phyloP scores from a whole-genome alignment of 2,797 vertebrate genomes.

The Rallus crepitans region DNA sequence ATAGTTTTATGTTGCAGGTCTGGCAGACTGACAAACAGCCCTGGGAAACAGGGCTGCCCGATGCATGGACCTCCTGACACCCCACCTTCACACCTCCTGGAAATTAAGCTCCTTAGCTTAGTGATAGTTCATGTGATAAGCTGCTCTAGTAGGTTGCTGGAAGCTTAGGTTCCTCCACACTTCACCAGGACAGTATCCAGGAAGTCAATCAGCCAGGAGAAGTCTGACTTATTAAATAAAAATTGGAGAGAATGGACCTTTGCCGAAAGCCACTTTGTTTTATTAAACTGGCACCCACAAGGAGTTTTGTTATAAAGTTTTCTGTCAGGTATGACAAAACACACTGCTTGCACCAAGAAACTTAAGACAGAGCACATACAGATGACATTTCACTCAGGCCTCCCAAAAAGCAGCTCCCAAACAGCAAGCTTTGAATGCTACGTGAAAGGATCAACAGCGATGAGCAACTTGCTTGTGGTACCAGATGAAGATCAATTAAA shows the following conservation, averaged over 20 bases:
- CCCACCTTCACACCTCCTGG: neutral
- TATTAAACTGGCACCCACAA: neutral
- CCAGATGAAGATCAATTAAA: neutral
- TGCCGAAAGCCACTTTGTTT: neutral
- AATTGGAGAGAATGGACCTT: neutral
- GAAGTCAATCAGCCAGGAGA: neutral
- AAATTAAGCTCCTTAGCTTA: neutral
- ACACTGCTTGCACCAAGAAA: neutral
- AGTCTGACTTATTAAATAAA: neutral
- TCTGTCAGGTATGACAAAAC: neutral
- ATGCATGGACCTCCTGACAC: neutral
- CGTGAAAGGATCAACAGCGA: neutral
- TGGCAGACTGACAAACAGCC: neutral
- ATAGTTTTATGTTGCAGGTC: neutral
- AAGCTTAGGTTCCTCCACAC: neutral
- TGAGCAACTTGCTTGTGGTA: neutral
- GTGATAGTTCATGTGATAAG: neutral
- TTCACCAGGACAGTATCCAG: neutral
- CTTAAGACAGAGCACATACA: neutral
- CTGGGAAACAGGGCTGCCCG: neutral
- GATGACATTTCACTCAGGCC: neutral
- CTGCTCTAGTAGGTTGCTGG: neutral
- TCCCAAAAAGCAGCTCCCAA: neutral
- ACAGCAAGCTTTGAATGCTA: neutral
- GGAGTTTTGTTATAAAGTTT: neutral